Evolutionary conservation across 2,113 vertebrate genomes (phyloP), one percentile per base, ranked within the genome.

Genomic region (Otocyon megalotis): DNA sequence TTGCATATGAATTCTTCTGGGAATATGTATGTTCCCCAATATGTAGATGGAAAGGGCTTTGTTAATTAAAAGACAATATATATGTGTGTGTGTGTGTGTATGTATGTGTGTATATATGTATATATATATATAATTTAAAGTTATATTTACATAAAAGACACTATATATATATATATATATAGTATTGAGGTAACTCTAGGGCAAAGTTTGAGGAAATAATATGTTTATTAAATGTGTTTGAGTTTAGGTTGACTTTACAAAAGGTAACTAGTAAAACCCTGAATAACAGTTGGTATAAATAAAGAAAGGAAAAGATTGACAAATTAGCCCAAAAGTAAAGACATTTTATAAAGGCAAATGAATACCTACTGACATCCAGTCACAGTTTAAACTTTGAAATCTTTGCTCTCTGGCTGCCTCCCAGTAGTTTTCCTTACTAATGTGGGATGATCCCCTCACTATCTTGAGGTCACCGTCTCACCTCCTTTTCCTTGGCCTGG

Each of bases 401-500:
- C 32, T 80, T 56, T 80, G 56, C 20, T 65, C 3, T 50, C 48
- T 35, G 43, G 17, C 76, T 81, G 43, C 10, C 37, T 90, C 20
- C 28, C 62, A 60, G 24, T 50, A 71, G 83, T 80, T 87, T 88
- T 71, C 53, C 65, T 69, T 91, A 9, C 48, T 37, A 0, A n/a
- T 14, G 48, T 30, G 15, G 15, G 15, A 22, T 58, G 60, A 97
- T 91, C 95, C 95, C 89, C 97, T 81, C 72, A 5, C 3, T 1
- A 2, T 0, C 58, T 77, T 93, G 87, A 89, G 76, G 88, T 60
- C 54, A 4, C 37, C 5, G 28, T 89, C 98, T 99, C 98, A 99
- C 98, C 99, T 99, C 98, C 0, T 98, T 98, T 94, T 99, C 98
- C 98, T 99, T 98, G 85, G 97, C 97, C 87, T 96, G 82, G 14